Base-by-base conservation (phyloP, 2,113 vertebrate genomes). In the Lota lota region DNA sequence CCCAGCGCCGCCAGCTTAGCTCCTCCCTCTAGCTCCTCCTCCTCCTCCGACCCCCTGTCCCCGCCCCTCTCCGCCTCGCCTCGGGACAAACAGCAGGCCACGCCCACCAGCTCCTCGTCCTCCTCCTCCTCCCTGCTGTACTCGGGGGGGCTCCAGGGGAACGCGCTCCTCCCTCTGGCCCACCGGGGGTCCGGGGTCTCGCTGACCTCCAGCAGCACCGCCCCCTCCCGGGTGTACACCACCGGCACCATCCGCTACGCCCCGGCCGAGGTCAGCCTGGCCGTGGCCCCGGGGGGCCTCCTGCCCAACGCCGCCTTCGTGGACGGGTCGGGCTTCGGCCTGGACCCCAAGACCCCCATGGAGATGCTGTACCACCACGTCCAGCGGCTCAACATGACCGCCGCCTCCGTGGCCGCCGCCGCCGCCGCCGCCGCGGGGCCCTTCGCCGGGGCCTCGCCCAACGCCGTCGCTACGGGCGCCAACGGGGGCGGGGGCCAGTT, bases 331-430 rank as follows among this genome's bases (percentile, higher is more conserved):
- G 91, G 95, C 72, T 98, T 98, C 63, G 93, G 95, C 84, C 93
- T 99, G 72, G 97, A 99, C 93, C 96, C 96, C 82, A 99, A 99
- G 92, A 99, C 97, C n/a, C 97, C 97, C 58, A 98, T 99, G 97
- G 97, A 99, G 93, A 98, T 99, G 97, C 95, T 99, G 65, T 99
- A 99, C 90, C 97, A 99, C 90, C 97, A 99, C 7, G 97, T 99
- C 75, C 97, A 99, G 92, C 89, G 97, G 85, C 95, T 99, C 89
- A 98, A 98, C 82, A 98, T 99, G 97, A 95, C 88, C 0, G 87
- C 84, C 0, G 86, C 84, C 0, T 77, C 82, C 3, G 81, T 79
- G 2, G 94, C 95, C 83, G 95, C 81, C 3, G 60, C 72, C 0
- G 91, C 93, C 1, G 92, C 94, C 70, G 95, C 93, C 40, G 93